Evolutionary conservation across 1,140 invertebrate genomes (phyloP).

Genomic region (Vanessa tameamea): DNA sequence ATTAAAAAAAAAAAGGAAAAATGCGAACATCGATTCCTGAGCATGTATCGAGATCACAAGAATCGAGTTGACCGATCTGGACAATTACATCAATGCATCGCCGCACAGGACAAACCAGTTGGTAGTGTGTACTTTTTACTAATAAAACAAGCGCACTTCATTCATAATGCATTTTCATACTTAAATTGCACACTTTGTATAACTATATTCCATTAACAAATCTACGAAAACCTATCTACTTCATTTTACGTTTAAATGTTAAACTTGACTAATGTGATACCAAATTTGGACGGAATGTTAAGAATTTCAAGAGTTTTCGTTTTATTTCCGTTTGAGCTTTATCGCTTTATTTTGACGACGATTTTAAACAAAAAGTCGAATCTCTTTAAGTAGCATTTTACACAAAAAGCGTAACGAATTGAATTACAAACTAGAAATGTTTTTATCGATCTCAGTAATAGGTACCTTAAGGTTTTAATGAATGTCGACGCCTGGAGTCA

Average conservation of each 20-base stretch:
- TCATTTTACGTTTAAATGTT: constrained; percentile 3
- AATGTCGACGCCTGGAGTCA: constrained; percentile 16
- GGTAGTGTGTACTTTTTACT: constrained; percentile 57
- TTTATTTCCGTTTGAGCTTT: neutral
- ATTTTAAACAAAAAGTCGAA: neutral
- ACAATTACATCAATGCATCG: constrained; percentile 67
- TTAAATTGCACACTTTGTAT: constrained; percentile 1
- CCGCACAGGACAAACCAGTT: constrained; percentile 58
- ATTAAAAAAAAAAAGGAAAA: constrained; percentile 8
- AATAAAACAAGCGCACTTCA: constrained; percentile 57
- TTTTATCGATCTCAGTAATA: constrained; percentile 22
- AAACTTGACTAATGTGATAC: neutral
- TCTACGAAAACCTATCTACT: neutral
- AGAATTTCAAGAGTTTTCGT: neutral
- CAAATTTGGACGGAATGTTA: constrained; percentile 3
- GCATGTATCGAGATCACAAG: constrained; percentile 53
- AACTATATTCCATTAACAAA: neutral
- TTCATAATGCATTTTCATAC: constrained; percentile 69
- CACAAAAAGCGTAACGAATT: constrained; percentile 33
- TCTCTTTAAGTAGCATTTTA: constrained; percentile 6
- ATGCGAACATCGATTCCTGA: constrained; percentile 42
- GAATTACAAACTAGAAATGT: constrained; percentile 31
- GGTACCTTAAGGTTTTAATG: constrained; percentile 25
- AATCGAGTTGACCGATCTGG: constrained; percentile 41
- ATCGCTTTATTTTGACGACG: neutral